Evolutionary conservation across 2,888 invertebrate genomes (phyloP), one percentile per base, ranked within the genome.

Genomic region (Liposcelis brunnea): DNA sequence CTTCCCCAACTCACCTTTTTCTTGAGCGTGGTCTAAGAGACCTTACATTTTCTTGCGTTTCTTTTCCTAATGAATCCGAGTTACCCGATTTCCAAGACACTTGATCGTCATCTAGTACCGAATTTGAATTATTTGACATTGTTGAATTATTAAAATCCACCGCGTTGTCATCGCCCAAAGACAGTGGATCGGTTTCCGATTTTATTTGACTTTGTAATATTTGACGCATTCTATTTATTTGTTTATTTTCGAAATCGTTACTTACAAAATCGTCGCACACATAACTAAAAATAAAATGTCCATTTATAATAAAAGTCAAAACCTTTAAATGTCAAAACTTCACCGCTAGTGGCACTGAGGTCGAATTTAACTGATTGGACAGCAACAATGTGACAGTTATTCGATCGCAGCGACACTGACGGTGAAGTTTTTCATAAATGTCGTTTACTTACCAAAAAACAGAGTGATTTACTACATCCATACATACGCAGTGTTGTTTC

Each of bases 241-340:
- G 62, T 36, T 67, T 65, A 52, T 67, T 63, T 52, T 69, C 66
- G 34, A 75, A 69, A 59, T 82, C 81, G 62, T 81, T 80, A 53
- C 74, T 72, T 44, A 81, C 74, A 67, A 77, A 83, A 55, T 83
- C 83, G 63, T 84, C 81, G 67, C 84, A 84, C 59, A 70, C 69
- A 59, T 83, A 83, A 62, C 82, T 82, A 66, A 32, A 69, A 69
- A 50, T 48, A 48, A 8, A 26, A n/a, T n/a, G n/a, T n/a, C n/a
- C n/a, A n/a, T n/a, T n/a, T n/a, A n/a, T 46, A 51, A 49, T 6
- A 2, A 21, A 42, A 38, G 38, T 18, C 18, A 48, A 31, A 14
- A 10, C 5, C 10, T 31, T 31, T 12, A 45, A n/a, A 31, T 10
- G 26, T 21, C 33, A 8, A 47, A 45, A n/a, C n/a, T n/a, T n/a